Percentiles rank a stretch among this genome's conserved stretches.
phyloP scores from a whole-genome alignment of 2,888 invertebrate genomes.

The Tachystola acroxantha region DNA sequence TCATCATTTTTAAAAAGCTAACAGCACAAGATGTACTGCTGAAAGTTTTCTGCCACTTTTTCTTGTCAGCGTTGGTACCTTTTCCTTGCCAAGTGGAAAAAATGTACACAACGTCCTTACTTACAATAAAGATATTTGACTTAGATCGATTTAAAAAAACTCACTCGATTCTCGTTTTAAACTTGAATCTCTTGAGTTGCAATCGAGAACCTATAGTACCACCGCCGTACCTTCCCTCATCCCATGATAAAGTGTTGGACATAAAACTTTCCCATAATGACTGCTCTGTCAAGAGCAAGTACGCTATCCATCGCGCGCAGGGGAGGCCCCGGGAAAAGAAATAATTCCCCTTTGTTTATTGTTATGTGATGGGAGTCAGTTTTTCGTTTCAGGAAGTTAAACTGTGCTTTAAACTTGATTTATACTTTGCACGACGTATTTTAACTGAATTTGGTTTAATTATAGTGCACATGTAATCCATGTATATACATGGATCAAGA shows the following conservation, averaged over 20 bases:
- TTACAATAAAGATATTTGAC: too few species aligned
- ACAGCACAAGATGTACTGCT: too few species aligned
- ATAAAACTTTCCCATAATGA: slow-evolving; percentile 61
- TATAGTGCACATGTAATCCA: too few species aligned
- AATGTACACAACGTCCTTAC: too few species aligned
- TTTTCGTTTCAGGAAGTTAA: not conserved
- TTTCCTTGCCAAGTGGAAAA: too few species aligned
- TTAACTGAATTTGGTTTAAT: too few species aligned
- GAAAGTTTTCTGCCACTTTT: too few species aligned
- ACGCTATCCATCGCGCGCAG: slow-evolving; percentile 47
- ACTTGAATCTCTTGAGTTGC: not conserved
- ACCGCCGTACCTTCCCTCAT: slow-evolving; percentile 29
- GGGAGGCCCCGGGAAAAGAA: slow-evolving; percentile 27
- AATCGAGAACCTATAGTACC: not conserved
- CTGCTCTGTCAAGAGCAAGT: slow-evolving; percentile 60
- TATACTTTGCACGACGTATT: too few species aligned
- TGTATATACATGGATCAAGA: too few species aligned
- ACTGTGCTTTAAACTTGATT: too few species aligned
- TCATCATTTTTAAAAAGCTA: not conserved
- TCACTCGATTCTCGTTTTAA: not conserved
- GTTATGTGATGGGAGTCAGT: not conserved
- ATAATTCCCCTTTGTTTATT: slow-evolving; percentile 17
- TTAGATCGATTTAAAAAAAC: too few species aligned
- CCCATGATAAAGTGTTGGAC: slow-evolving; percentile 52
- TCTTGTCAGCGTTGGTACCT: too few species aligned